phyloP scores from a whole-genome alignment of 2,797 vertebrate species.

The Pogonophryne albipinna region DNA sequence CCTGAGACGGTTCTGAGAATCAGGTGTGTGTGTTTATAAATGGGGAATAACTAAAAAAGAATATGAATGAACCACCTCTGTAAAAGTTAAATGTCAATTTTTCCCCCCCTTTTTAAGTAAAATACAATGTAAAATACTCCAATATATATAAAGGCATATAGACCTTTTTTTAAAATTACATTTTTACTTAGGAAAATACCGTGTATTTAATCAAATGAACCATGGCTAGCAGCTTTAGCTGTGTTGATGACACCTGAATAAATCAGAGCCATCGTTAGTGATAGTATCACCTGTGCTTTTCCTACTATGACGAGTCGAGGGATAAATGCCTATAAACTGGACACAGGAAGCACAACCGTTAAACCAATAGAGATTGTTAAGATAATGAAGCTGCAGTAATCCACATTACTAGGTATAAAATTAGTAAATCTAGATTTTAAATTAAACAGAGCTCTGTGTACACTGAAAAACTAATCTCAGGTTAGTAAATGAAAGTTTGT shows the following conservation, averaged over 20 bases:
- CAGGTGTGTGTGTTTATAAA: slow-evolving; percentile 34
- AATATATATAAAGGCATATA: too few species aligned
- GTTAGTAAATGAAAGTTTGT: neutral
- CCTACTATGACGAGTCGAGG: neutral
- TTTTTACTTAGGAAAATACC: too few species aligned
- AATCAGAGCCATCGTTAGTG: too few species aligned
- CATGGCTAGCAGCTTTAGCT: too few species aligned
- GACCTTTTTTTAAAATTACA: too few species aligned
- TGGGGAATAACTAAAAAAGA: neutral
- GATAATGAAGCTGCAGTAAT: slow-evolving; percentile 63
- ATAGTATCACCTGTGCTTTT: too few species aligned
- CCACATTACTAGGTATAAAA: slow-evolving; percentile 52
- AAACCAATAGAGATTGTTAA: slow-evolving; percentile 57
- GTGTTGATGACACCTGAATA: too few species aligned
- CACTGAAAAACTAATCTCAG: neutral
- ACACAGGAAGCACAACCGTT: slow-evolving; percentile 49
- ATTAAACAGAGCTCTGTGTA: neutral
- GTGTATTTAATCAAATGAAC: too few species aligned
- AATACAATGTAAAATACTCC: too few species aligned
- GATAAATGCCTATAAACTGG: neutral
- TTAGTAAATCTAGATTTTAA: neutral
- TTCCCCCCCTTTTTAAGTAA: too few species aligned
- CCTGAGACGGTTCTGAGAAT: slow-evolving; percentile 48
- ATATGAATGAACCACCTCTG: neutral
- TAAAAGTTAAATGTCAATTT: too few species aligned